A percentile compares a stretch with the other conserved stretches of the same genome.
phyloP scores from a whole-genome alignment of 2,888 invertebrate genomes.

The Leptinotarsa tumamoca region DNA sequence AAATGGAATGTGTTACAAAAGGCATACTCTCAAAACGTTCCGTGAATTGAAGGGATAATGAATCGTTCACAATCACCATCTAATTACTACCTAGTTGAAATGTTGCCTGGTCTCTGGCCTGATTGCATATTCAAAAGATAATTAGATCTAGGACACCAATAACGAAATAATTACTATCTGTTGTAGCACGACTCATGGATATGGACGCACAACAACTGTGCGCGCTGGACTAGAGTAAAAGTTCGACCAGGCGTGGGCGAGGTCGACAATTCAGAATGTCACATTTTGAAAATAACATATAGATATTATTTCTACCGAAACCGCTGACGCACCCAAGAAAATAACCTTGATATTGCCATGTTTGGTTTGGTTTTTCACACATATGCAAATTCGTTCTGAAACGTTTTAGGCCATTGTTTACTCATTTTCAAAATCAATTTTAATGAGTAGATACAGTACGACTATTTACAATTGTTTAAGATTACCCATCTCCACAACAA shows the following conservation, averaged over 20 bases:
- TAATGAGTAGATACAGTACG: too few relatives aligned
- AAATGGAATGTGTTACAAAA: not conserved
- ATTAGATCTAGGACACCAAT: conserved; percentile 22
- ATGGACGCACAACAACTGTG: not conserved
- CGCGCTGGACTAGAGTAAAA: not conserved
- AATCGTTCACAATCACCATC: not conserved
- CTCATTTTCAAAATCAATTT: too few relatives aligned
- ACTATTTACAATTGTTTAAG: too few relatives aligned
- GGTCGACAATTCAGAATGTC: not conserved
- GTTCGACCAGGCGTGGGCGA: conserved; percentile 11
- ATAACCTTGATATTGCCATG: not conserved
- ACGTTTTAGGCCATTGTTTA: too few relatives aligned
- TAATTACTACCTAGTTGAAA: conserved; percentile 15
- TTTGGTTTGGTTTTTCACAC: too few relatives aligned
- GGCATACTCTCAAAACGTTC: not conserved
- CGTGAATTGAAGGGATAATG: not conserved
- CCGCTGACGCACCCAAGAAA: not conserved
- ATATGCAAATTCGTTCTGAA: too few relatives aligned
- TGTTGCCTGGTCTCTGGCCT: conserved; percentile 9
- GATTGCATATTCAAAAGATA: conserved; percentile 23
- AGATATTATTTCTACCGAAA: not conserved
- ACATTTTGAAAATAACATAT: not conserved
- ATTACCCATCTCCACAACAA: too few relatives aligned
- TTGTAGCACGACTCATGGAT: not conserved
- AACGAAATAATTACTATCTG: conserved; percentile 22